Conservation (phyloP, 2,888 invertebrate genomes). For the Ophion ellenae region DNA sequence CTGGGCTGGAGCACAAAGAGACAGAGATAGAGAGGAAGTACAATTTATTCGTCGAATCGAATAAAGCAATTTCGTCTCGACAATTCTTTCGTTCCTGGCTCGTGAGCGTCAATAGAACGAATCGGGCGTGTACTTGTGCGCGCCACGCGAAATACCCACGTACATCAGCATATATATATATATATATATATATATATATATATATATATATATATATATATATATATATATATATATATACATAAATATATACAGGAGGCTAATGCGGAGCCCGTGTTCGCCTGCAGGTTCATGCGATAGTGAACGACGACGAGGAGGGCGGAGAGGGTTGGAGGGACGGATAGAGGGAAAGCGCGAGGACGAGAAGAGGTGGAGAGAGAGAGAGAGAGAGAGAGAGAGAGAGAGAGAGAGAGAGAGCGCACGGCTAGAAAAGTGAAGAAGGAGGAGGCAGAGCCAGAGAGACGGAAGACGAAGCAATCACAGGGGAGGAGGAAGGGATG, state of each 20-base stretch:
- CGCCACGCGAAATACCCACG: constrained; percentile 1
- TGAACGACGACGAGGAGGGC: neutral
- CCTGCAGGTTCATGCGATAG: constrained; percentile 28
- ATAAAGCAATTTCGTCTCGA: constrained; percentile 63
- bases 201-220: neutral
- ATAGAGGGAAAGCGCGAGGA: neutral
- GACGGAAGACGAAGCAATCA: neutral
- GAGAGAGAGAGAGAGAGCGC: neutral
- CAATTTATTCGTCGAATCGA: constrained; percentile 64
- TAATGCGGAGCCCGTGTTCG: neutral
- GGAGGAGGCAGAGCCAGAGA: neutral
- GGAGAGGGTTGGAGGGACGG: neutral
- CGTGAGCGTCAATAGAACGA: constrained; percentile 54
- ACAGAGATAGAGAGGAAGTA: constrained; percentile 18
- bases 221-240: neutral
- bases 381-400: constrained; percentile 16
- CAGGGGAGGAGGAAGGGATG: neutral
- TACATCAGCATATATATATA: neutral
- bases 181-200: neutral
- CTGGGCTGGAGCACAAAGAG: neutral
- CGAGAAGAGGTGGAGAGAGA: constrained; percentile 27
- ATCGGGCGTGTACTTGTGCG: constrained; percentile 23
- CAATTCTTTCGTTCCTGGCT: constrained; percentile 42
- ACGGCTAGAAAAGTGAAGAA: neutral
- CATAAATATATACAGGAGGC: neutral